Evolutionary conservation across 2,888 invertebrate species (phyloP), one percentile per base, ranked within the genome.

Genomic region (Cryptocephalus moraei): DNA sequence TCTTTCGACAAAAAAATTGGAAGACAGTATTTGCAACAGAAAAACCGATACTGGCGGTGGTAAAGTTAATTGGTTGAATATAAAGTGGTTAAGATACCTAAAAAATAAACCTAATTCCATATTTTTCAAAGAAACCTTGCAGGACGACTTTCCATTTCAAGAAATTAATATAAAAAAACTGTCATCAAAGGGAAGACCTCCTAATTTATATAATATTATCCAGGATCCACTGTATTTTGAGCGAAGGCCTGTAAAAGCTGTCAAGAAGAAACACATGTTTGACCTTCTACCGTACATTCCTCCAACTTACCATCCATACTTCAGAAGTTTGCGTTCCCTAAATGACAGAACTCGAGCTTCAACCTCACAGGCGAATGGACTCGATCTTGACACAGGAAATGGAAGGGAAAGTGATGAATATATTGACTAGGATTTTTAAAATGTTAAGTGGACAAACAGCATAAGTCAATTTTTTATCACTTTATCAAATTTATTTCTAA

Each of bases 271-370:
- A n/a, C n/a, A n/a, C n/a, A n/a, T n/a, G n/a, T n/a, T n/a, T n/a
- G n/a, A n/a, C 11, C 43, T 43, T 41, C 39, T 44, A n/a, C 44
- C 39, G 10, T 44, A 10, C 43, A 46, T 46, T 36, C 46, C 46
- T 12, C 43, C 46, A 6, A 46, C 32, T 22, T 46, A 34, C 31
- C 43, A 46, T 33, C 43, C 33, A 12, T 45, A 34, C 32, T 45
- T 34, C 31, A 45, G 36, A 41, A 45, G 31, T 41, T 45, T 45
- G 38, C 41, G 41, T 9, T n/a, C 41, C 12, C 12, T 12, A 8
- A 1, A 41, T 10, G 31, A 41, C 8, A 41, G 41, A 41, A 8
- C 41, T 13, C 8, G 41, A 41, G 41, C 41, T 41, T 34, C 34
- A 9, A n/a, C n/a, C 34, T 34, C 34, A 34, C 34, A 34, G 34